Base-by-base conservation (phyloP, 1,140 invertebrate genomes). In the Hormaphis cornu region DNA sequence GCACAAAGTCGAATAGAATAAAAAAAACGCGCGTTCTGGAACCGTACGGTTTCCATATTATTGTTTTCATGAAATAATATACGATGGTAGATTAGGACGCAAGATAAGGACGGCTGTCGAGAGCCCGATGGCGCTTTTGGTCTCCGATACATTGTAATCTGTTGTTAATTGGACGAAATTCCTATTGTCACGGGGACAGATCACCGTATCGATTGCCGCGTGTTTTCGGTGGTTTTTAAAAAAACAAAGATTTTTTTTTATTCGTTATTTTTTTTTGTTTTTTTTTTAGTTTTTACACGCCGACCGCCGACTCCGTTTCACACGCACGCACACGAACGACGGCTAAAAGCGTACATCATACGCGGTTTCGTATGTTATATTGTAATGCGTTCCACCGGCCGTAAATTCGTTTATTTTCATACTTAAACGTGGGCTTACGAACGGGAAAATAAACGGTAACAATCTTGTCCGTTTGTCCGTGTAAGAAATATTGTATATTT, bases 121-220 rank as follows among this genome's bases (percentile, higher is more conserved):
- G 33, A 56, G n/a, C 16, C 0, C 53, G 53, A 56, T 56, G 53
- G 53, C 53, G 53, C 53, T 56, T 56, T 56, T 56, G 30, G 35
- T 20, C 30, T 20, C 18, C 53, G 20, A 56, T 56, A 56, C 53
- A 56, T 56, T 56, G 53, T 56, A 56, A 56, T 56, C 53, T 37
- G 53, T 56, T 56, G 53, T 56, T 56, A 56, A 56, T 56, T 56
- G 53, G 53, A 56, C 35, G 53, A 56, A 56, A 56, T 56, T 56
- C 53, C 53, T 30, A 56, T 56, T 56, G 53, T 37, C 53, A 35
- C 53, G 53, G 20, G 53, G 22, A 56, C 53, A 56, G 53, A 56
- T 56, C 53, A 56, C 30, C 53, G 20, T 56, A 56, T 56, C 53
- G 53, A 56, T 56, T 56, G 22, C 53, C 30, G 20, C 53, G 53